A percentile compares a stretch with the other conserved stretches of the same genome.
phyloP scores from a whole-genome alignment of 2,888 invertebrate genomes.

The Salpingus planirostris region DNA sequence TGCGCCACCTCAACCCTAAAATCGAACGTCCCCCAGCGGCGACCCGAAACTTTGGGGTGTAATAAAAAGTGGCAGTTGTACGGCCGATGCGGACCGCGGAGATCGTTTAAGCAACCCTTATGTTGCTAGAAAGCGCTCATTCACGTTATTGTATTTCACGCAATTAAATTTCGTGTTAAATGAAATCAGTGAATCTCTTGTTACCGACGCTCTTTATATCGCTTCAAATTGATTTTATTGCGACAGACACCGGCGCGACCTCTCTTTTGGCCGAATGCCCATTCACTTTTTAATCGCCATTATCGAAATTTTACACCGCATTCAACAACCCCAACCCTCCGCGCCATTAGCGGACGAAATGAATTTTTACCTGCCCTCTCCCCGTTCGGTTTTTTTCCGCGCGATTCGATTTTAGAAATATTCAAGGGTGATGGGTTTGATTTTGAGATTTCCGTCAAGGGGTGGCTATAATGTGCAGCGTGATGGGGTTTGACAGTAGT shows the following conservation, averaged over 20 bases:
- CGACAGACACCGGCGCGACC: not conserved
- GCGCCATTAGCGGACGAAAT: too few species aligned
- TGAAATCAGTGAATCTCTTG: conserved; percentile 26
- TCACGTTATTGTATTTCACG: conserved; percentile 32
- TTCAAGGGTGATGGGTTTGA: too few species aligned
- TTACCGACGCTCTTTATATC: conserved; percentile 20
- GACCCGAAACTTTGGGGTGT: conserved; percentile 32
- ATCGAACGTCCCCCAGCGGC: conserved; percentile 33
- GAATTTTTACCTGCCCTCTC: too few species aligned
- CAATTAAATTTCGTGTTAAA: conserved; percentile 34
- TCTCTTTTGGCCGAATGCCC: conserved; percentile 6
- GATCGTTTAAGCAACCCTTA: conserved; percentile 33
- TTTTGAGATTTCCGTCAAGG: too few species aligned
- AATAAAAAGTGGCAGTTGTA: conserved; percentile 39
- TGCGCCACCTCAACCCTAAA: conserved; percentile 33
- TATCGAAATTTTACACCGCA: too few species aligned
- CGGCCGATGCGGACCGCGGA: conserved; percentile 28
- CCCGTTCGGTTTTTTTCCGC: too few species aligned
- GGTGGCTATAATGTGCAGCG: too few species aligned
- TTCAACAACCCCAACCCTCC: too few species aligned
- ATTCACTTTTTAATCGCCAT: conserved; percentile 11
- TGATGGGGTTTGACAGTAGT: too few species aligned
- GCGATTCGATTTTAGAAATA: too few species aligned
- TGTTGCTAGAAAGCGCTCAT: conserved; percentile 24
- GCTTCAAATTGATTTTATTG: conserved; percentile 14